These are phyloP conservation scores for Ceyx melanurus DNA, from an alignment of 2,113 vertebrate species.

Conservation along the genomic window DNA sequence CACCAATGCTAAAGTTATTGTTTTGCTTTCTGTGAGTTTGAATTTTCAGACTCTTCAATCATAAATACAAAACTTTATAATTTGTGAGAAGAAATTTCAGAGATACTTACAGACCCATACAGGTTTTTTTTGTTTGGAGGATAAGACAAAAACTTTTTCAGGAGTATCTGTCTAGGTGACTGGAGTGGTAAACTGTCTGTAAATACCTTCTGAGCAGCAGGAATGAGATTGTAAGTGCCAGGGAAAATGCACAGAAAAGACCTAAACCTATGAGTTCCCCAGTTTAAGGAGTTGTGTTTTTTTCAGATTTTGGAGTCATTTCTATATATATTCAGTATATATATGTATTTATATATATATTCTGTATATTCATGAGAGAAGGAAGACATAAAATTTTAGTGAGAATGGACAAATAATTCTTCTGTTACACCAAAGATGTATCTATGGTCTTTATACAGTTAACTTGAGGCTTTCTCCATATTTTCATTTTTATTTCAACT, in stretches of 20 bases:
- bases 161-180: not conserved
- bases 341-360: no score
- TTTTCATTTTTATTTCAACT: not conserved
- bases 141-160: not conserved
- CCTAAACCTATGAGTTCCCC: not conserved
- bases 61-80: not conserved
- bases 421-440: accelerated
- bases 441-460: not conserved
- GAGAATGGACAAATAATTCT: not conserved
- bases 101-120: not conserved
- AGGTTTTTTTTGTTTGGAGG: not conserved
- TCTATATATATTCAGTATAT: not conserved
- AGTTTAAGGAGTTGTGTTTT: accelerated
- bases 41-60: not conserved
- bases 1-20: not conserved
- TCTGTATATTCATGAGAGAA: not conserved
- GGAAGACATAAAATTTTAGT: not conserved
- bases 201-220: not conserved
- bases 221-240: not conserved
- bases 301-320: not conserved
- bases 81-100: not conserved
- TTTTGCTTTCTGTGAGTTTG: not conserved
- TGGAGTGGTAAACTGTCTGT: not conserved
- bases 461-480: not conserved
- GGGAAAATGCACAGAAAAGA: not conserved